These are phyloP conservation scores for Andricus grossulariae DNA, from an alignment of 1,140 invertebrate genomes.

Conservation along the genomic window DNA sequence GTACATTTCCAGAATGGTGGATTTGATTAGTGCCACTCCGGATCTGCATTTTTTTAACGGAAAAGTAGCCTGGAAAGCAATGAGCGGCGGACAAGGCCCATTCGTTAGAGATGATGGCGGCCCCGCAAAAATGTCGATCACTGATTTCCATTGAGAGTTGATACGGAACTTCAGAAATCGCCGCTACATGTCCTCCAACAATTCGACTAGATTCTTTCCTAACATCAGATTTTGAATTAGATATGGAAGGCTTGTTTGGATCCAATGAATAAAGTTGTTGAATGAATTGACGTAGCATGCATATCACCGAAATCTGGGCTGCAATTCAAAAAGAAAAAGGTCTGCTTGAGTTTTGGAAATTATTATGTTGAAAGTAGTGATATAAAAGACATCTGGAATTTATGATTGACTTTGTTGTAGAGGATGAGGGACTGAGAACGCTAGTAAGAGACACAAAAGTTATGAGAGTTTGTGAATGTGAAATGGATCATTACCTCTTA, in stretches of 20 bases:
- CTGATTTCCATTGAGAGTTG: conserved; percentile 5
- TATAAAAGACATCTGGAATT: too few relatives aligned
- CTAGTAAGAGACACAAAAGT: too few relatives aligned
- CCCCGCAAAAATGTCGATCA: background rate
- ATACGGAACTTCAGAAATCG: background rate
- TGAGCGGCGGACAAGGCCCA: conserved; percentile 8
- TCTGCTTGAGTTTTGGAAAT: too few relatives aligned
- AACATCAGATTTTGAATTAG: background rate
- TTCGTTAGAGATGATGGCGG: background rate
- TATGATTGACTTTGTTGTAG: too few relatives aligned
- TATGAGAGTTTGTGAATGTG: too few relatives aligned
- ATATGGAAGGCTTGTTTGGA: background rate
- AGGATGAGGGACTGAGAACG: too few relatives aligned
- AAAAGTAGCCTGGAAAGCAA: background rate
- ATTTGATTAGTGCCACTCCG: conserved; percentile 2
- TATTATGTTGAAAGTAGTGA: too few relatives aligned
- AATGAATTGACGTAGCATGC: background rate
- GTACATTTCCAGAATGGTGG: background rate
- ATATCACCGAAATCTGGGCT: too few relatives aligned
- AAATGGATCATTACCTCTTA: too few relatives aligned
- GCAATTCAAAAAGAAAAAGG: too few relatives aligned
- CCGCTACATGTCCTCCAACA: background rate
- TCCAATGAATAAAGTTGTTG: background rate
- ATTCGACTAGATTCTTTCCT: background rate
- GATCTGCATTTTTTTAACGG: background rate